Conservation (phyloP, 2,888 invertebrate species). For the Micoletzkya japonica region DNA sequence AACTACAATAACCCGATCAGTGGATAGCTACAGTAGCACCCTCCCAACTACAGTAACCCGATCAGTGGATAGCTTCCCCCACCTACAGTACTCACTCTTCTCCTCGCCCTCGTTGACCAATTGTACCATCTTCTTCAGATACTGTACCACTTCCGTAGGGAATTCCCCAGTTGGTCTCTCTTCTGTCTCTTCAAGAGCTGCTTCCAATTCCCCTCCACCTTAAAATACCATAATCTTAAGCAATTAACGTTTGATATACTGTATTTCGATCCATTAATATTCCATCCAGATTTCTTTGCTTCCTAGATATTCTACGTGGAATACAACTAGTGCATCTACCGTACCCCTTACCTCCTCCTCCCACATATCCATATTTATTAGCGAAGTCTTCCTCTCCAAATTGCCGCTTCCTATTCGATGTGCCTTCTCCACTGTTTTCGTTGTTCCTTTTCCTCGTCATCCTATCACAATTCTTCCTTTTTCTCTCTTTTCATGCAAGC, state of each 20-base stretch:
- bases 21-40: too few relatives aligned
- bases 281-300: neutral
- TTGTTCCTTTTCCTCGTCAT: slow-evolving; percentile 3
- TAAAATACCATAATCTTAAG: neutral
- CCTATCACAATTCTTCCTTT: neutral
- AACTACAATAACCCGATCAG: neutral
- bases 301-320: neutral
- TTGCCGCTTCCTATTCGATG: too few relatives aligned
- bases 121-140: slow-evolving; percentile 38
- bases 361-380: slow-evolving; percentile 26
- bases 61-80: too few relatives aligned
- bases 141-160: slow-evolving; percentile 43
- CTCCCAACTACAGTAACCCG: too few relatives aligned
- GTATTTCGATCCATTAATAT: neutral
- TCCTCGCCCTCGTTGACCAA: slow-evolving; percentile 35
- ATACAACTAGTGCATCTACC: neutral
- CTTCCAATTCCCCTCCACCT: slow-evolving; percentile 23
- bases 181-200: slow-evolving; percentile 12
- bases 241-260: neutral
- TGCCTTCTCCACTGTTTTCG: too few relatives aligned
- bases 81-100: slow-evolving; percentile 10
- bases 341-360: slow-evolving; percentile 10
- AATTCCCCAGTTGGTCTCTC: slow-evolving; percentile 35
- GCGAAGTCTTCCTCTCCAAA: neutral
- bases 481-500: too few relatives aligned